A percentile compares a stretch with the other conserved stretches of the same genome.
Conservation (phyloP, 2,888 invertebrate species). For the Drosophila picticornis region DNA sequence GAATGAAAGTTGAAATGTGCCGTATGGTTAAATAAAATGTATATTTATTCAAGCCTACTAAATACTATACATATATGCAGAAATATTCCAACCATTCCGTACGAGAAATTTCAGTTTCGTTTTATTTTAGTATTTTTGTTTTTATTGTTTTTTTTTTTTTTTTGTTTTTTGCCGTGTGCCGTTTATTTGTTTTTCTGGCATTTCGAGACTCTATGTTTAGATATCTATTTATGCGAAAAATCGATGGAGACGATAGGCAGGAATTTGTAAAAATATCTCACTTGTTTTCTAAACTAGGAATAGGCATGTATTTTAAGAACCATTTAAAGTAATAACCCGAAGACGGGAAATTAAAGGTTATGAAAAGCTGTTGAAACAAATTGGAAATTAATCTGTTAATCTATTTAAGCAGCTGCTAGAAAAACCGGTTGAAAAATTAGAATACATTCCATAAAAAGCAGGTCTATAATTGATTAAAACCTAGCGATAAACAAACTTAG, state of each 20-base stretch:
- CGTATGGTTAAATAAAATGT: conserved; percentile 25
- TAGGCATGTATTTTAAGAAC: not conserved
- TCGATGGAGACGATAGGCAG: conserved; percentile 30
- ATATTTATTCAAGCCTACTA: conserved; percentile 7
- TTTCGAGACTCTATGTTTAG: conserved; percentile 56
- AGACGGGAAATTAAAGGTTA: not conserved
- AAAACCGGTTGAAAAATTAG: conserved; percentile 2
- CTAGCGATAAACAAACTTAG: not conserved
- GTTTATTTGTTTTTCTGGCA: conserved; percentile 45
- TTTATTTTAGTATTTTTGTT: conserved; percentile 6
- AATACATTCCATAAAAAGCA: not conserved
- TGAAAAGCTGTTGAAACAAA: not conserved
- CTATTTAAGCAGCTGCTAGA: not conserved
- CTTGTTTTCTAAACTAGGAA: not conserved
- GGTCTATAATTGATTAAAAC: not conserved
- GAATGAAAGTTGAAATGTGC: conserved; percentile 51
- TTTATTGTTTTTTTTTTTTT: conserved; percentile 3
- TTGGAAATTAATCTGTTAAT: not conserved
- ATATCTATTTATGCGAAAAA: conserved; percentile 35
- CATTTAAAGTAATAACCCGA: not conserved
- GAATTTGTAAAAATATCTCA: conserved; percentile 29
- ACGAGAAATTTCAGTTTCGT: conserved; percentile 40
- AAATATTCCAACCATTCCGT: conserved; percentile 43
- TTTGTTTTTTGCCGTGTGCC: conserved; percentile 16
- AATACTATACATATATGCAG: conserved; percentile 1